phyloP scores from a whole-genome alignment of 2,888 invertebrate genomes.

The Ornithoptera priamus region DNA sequence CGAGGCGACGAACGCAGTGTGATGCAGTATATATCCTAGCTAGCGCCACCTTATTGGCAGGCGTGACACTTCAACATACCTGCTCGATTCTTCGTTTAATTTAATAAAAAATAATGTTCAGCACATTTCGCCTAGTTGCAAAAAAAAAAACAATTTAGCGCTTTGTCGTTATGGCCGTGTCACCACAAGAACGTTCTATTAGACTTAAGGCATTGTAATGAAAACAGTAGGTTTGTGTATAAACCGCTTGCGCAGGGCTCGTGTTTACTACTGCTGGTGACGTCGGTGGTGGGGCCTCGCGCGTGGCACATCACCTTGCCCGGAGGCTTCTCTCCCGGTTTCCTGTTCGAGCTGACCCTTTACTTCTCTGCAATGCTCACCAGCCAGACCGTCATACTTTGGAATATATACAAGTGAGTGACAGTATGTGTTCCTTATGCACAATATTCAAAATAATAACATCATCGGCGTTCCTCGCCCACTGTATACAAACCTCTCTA shows the following conservation, averaged over 20 bases:
- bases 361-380: constrained; percentile 91
- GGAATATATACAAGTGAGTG: constrained; percentile 90
- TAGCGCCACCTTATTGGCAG: no score
- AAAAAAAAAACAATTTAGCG: no score
- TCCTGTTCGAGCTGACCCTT: constrained; percentile 90
- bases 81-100: no score
- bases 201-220: no score
- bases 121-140: no score
- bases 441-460: background rate
- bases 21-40: no score
- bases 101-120: no score
- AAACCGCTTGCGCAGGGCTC: constrained; percentile 65
- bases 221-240: background rate
- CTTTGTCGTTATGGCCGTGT: no score
- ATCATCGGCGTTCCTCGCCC: background rate
- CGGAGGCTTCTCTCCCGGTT: constrained; percentile 86
- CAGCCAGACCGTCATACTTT: constrained; percentile 93
- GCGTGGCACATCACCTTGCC: constrained; percentile 91
- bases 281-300: constrained; percentile 85
- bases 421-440: background rate
- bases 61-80: no score
- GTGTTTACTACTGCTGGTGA: constrained; percentile 76
- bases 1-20: no score
- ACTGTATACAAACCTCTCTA: no score
- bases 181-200: background rate